phyloP scores from a whole-genome alignment of 2,888 invertebrate species.

The Pollenia amentaria region DNA sequence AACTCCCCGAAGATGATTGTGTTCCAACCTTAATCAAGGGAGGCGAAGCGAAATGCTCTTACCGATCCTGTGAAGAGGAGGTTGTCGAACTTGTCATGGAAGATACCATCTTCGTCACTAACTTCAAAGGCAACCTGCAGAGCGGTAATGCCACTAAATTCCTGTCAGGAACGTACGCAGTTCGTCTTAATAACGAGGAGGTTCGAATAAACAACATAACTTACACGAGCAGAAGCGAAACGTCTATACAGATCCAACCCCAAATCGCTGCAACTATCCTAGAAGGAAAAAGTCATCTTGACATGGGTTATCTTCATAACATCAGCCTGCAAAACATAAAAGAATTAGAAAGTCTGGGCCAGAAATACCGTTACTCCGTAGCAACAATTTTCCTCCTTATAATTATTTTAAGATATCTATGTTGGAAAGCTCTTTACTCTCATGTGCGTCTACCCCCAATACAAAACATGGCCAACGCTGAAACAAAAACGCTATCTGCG shows the following conservation, averaged over 20 bases:
- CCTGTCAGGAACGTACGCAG: constrained; percentile 24
- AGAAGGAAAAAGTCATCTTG: constrained; percentile 20
- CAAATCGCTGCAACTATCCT: constrained; percentile 17
- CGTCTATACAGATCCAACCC: constrained; percentile 4
- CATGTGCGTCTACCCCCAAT: neutral
- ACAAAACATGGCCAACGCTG: neutral
- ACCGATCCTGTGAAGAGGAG: constrained; percentile 28
- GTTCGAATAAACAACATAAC: constrained; percentile 2
- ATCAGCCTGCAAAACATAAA: constrained; percentile 22
- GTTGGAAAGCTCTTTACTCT: neutral
- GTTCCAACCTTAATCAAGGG: constrained; percentile 9
- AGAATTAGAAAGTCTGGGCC: constrained; percentile 12
- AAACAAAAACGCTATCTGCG: neutral
- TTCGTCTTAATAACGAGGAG: constrained; percentile 16
- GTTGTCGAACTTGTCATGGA: neutral
- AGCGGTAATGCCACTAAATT: constrained; percentile 26
- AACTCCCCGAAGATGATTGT: constrained; percentile 21
- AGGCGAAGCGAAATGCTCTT: constrained; percentile 25
- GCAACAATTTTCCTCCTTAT: too few species aligned
- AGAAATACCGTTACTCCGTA: constrained; percentile 6
- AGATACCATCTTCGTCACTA: neutral
- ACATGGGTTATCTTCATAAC: constrained; percentile 21
- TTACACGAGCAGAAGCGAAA: neutral
- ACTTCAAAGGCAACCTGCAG: constrained; percentile 21
- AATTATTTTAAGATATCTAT: neutral